phyloP scores from a whole-genome alignment of 1,140 invertebrate species.

The Pomacea maculata region DNA sequence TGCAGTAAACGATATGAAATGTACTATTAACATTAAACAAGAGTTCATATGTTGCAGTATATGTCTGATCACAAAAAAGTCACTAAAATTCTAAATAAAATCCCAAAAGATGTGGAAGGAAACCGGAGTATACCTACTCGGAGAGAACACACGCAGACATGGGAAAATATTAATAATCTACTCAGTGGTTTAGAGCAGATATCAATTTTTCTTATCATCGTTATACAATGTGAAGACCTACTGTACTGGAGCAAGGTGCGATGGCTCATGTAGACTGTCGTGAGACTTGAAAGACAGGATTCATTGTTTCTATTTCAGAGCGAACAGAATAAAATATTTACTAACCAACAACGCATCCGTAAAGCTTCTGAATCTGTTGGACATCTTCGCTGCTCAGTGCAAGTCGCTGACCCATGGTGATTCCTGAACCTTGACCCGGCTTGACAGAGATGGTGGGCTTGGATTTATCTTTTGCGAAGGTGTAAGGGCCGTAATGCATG shows the following conservation, averaged over 20 bases:
- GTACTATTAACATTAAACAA: too few relatives aligned
- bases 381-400: conserved; percentile 67
- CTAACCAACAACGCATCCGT: conserved; percentile 57
- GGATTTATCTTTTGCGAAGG: conserved; percentile 74
- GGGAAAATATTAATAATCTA: background rate
- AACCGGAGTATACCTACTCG: background rate
- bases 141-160: background rate
- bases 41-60: too few relatives aligned
- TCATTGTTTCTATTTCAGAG: too few relatives aligned
- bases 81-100: too few relatives aligned
- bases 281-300: too few relatives aligned
- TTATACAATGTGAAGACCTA: too few relatives aligned
- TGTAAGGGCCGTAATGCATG: conserved; percentile 98
- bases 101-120: background rate
- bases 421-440: conserved; percentile 24
- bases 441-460: conserved; percentile 67
- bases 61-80: too few relatives aligned
- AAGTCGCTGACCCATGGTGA: conserved; percentile 65
- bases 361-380: conserved; percentile 67
- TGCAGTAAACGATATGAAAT: too few relatives aligned
- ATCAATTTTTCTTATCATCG: background rate
- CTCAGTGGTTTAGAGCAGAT: background rate
- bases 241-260: too few relatives aligned
- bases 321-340: background rate
- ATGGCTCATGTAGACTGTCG: too few relatives aligned